Percentiles rank a stretch among this genome's conserved stretches.
These are phyloP conservation scores for Schizaphis graminum DNA, from an alignment of 2,888 invertebrate genomes.

Conservation along the genomic window DNA sequence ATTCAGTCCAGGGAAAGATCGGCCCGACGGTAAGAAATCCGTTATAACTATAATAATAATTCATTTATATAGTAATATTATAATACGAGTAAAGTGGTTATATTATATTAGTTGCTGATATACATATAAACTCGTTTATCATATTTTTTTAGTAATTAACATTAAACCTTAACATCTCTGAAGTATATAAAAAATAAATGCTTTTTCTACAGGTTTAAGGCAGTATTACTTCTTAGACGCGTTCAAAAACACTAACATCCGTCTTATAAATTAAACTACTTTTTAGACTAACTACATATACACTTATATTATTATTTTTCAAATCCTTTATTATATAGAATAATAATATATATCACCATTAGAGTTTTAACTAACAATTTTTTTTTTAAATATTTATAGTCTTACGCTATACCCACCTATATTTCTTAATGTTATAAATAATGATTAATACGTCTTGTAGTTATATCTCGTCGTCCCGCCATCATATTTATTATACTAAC, in stretches of 20 bases:
- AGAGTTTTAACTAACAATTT: slow-evolving; percentile 50
- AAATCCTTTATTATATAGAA: neutral
- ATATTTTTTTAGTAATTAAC: slow-evolving; percentile 7
- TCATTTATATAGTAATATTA: neutral
- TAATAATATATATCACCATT: slow-evolving; percentile 23
- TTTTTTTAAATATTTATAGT: slow-evolving; percentile 10
- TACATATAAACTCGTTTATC: neutral
- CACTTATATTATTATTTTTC: slow-evolving; percentile 19
- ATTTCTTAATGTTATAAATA: slow-evolving; percentile 41
- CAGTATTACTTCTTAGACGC: slow-evolving; percentile 61
- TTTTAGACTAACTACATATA: slow-evolving; percentile 38
- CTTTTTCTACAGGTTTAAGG: slow-evolving; percentile 65
- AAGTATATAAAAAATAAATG: slow-evolving; percentile 41
- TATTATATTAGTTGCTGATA: slow-evolving; percentile 7
- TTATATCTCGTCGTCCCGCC: neutral
- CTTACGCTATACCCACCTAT: slow-evolving; percentile 28
- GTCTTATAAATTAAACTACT: slow-evolving; percentile 43
- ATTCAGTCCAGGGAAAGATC: slow-evolving; percentile 81
- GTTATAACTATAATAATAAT: neutral
- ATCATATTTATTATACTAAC: neutral
- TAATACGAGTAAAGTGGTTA: neutral
- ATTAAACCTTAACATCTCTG: neutral
- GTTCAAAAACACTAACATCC: slow-evolving; percentile 63
- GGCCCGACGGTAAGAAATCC: slow-evolving; percentile 82
- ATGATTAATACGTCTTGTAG: slow-evolving; percentile 25